Evolutionary conservation across 2,113 vertebrate species (phyloP).

Genomic region (Sylvilagus bachmani): DNA sequence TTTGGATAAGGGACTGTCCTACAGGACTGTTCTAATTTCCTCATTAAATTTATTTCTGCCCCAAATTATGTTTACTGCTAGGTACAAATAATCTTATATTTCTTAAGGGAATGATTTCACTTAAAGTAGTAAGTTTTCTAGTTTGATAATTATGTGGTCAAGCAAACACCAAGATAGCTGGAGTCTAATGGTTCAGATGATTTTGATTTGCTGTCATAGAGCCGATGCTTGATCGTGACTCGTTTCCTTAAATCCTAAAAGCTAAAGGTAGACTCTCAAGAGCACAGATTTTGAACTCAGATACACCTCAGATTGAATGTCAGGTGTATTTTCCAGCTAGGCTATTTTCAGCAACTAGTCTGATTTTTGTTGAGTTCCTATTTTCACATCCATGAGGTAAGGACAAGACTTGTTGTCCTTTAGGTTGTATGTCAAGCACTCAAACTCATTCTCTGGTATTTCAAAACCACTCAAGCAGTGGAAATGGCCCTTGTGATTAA

Average conservation of each 20-base stretch:
- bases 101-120: conserved; percentile 5
- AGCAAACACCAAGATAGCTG: neutral
- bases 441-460: neutral
- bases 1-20: neutral
- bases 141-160: neutral
- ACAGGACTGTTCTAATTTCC: neutral
- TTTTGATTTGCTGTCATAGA: neutral
- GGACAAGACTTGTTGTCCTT: neutral
- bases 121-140: conserved; percentile 46
- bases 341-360: neutral
- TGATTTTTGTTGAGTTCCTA: neutral
- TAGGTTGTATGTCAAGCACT: neutral
- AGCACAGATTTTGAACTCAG: neutral
- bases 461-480: neutral
- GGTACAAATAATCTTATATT: conserved; percentile 12
- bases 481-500: neutral
- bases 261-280: too few species aligned
- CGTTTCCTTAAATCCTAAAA: neutral
- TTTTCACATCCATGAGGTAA: neutral
- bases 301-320: neutral
- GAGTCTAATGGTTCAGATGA: neutral
- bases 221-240: neutral
- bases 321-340: neutral
- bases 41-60: conserved; percentile 43
- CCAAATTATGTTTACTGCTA: neutral